A percentile compares a stretch with the other conserved stretches of the same genome.
Conservation (phyloP, 2,113 vertebrate species). For the Aegotheles bennettii region DNA sequence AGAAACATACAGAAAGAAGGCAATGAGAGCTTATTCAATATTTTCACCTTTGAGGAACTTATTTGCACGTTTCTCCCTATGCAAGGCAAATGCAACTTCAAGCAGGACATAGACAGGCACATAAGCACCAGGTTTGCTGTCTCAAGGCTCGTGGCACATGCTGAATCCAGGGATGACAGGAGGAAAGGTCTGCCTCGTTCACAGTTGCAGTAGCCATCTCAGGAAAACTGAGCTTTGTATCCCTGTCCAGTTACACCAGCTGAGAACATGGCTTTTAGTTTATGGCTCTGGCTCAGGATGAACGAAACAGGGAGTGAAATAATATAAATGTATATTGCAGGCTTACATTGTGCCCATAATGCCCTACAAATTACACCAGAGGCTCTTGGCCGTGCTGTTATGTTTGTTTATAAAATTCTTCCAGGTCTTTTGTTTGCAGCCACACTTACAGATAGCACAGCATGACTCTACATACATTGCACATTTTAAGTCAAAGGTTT, state of each 20-base stretch:
- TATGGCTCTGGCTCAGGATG: not conserved
- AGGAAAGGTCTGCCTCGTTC: not conserved
- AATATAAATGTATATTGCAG: accelerated
- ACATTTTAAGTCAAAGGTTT: not conserved
- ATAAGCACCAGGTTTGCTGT: not conserved
- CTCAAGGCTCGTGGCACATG: accelerated
- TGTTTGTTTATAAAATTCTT: not conserved
- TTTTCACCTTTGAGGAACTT: not conserved
- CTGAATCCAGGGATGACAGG: not conserved
- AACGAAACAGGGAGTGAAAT: not conserved
- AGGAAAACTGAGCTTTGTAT: not conserved
- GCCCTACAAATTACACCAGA: not conserved
- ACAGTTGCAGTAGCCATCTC: not conserved
- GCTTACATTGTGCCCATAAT: not conserved
- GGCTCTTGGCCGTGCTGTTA: not conserved
- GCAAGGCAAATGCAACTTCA: accelerated
- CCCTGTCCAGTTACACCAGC: not conserved
- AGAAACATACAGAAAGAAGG: not conserved
- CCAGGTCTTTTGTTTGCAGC: accelerated
- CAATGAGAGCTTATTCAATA: not conserved
- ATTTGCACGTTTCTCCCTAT: accelerated
- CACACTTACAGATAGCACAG: not conserved
- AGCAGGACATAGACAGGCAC: not conserved
- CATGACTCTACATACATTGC: accelerated
- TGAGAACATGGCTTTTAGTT: not conserved